Percentiles rank a stretch among this genome's conserved stretches.
These are phyloP conservation scores for Basileuterus tristriatus DNA, from an alignment of 2,797 vertebrate species.

Conservation along the genomic window DNA sequence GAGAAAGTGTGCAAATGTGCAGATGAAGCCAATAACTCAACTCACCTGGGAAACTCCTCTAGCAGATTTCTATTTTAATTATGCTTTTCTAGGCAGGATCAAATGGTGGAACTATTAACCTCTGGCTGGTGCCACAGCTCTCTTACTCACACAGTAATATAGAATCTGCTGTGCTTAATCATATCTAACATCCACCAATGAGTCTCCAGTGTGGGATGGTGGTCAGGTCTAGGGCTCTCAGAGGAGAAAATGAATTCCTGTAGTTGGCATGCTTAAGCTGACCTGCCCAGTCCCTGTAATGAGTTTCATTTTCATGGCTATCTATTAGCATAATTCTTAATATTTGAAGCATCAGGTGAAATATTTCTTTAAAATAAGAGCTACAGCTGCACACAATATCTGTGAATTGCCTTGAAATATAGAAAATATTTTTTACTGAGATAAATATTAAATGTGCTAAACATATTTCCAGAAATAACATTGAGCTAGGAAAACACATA, in stretches of 20 bases:
- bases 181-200: not conserved
- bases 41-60: not conserved
- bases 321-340: not conserved
- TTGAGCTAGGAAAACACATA: not conserved
- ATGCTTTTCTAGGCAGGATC: not conserved
- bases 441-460: not conserved
- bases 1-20: not conserved
- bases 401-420: not conserved
- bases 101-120: not conserved
- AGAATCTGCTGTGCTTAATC: not conserved
- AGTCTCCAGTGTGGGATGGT: not conserved
- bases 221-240: not conserved
- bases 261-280: not conserved
- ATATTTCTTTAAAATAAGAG: not conserved
- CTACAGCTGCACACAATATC: not conserved
- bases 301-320: not conserved
- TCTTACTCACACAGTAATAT: not conserved
- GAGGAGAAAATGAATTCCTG: not conserved
- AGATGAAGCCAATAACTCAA: not conserved
- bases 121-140: not conserved
- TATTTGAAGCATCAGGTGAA: not conserved
- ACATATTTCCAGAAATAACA: not conserved
- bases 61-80: not conserved
- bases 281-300: not conserved
- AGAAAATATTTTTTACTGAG: not conserved